A percentile compares a stretch with the other conserved stretches of the same genome.
These are phyloP conservation scores for Pterois miles DNA, from an alignment of 2,797 vertebrate species.

Conservation along the genomic window DNA sequence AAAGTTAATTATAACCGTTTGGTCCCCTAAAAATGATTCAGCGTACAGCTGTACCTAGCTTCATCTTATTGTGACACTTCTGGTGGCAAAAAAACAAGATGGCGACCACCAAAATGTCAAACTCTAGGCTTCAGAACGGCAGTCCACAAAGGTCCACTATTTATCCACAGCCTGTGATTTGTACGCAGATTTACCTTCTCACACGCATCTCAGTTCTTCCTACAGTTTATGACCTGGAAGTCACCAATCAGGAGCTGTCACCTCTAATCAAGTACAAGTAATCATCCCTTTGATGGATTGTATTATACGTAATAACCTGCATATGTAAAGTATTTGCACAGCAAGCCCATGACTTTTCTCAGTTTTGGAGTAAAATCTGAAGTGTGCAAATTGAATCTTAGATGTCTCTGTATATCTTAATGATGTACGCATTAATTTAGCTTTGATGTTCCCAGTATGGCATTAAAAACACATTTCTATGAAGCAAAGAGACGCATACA, in stretches of 20 bases:
- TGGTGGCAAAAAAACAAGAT: no score
- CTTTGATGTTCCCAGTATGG: background rate
- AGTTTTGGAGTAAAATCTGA: conserved; percentile 11
- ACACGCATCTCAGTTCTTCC: background rate
- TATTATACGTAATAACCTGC: background rate
- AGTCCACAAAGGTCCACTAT: no score
- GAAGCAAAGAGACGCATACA: conserved; percentile 19
- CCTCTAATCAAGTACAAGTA: conserved; percentile 20
- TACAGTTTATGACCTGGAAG: background rate
- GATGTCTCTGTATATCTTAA: no score
- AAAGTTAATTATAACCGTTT: no score
- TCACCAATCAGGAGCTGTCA: conserved; percentile 26
- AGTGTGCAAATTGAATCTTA: conserved; percentile 8
- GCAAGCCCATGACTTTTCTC: background rate
- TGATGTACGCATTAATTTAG: background rate
- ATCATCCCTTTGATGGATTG: conserved; percentile 9
- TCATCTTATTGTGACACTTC: no score
- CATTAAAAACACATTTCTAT: conserved; percentile 8
- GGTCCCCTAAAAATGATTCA: no score
- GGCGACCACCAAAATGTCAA: no score
- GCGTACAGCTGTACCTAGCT: no score
- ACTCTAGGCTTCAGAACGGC: no score
- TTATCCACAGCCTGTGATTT: no score
- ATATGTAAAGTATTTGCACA: background rate
- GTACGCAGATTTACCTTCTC: background rate